Base-by-base conservation (phyloP, 2,113 vertebrate species). In the Cathartes aura region DNA sequence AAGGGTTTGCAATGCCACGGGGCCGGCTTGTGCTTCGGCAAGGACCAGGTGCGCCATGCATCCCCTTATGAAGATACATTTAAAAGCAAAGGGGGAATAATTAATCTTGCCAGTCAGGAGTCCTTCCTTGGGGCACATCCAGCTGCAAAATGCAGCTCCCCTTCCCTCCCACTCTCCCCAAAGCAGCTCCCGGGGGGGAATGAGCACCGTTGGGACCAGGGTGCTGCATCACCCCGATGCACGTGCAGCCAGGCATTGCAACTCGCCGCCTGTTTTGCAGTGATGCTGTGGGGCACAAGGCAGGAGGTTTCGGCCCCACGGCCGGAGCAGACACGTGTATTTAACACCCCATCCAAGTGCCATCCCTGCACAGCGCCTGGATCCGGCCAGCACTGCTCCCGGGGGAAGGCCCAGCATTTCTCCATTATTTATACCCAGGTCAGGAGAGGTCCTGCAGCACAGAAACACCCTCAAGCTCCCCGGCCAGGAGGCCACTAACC, bases 361-460 rank as follows among this genome's bases (percentile, higher is more conserved):
- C 29, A 12, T 2, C 29, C 6, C 1, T 23, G 59, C 55, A 12
- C 48, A 67, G 26, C 20, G 3, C 53, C 36, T 0, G 0, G n/a
- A 64, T 32, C 26, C 11, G 0, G n/a, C 24, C n/a, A 21, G 10
- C 1, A 0, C 55, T 56, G 34, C 2, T 80, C 56, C 59, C 6
- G 0, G 6, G 19, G 38, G 22, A 63, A 59, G 48, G 30, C 9
- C 17, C 50, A 19, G 73, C 59, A 48, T 11, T 43, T 24, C 8
- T 45, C 60, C 12, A 0, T 16, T 19, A 60, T 43, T 56, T 19
- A 3, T 8, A 19, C 8, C 11, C 36, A 2, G 29, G 38, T 15
- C 9, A 0, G 47, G 68, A 67, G 15, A 87, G 34, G n/a, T 58
- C 78, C 89, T 23, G 42, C 34, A 67, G 71, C 82, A 68, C 63